A percentile compares a stretch with the other conserved stretches of the same genome.
Conservation (phyloP, 1,140 invertebrate species). For the Zophobas morio region DNA sequence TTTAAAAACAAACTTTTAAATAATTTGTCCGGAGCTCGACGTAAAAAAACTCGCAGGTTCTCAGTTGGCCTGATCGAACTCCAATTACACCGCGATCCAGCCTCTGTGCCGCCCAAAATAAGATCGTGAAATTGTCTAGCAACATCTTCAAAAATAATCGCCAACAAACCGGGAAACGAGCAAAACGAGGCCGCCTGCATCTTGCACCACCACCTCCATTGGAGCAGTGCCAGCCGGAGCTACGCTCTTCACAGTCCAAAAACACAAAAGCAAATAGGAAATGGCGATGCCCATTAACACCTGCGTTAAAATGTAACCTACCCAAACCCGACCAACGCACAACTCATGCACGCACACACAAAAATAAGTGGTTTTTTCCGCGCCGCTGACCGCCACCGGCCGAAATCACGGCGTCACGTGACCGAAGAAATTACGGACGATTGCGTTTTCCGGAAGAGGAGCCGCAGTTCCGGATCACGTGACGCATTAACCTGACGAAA, state of each 20-base stretch:
- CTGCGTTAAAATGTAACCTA: slow-evolving; percentile 2
- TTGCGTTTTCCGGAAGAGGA: slow-evolving; percentile 23
- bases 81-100: too few relatives aligned
- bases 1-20: neutral
- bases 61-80: neutral
- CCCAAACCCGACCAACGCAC: neutral
- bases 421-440: slow-evolving; percentile 21
- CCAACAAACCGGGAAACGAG: slow-evolving; percentile 23
- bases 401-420: neutral
- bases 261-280: neutral
- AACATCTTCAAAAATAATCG: slow-evolving; percentile 22
- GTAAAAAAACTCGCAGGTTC: neutral
- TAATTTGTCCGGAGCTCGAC: too few relatives aligned
- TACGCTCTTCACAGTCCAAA: neutral
- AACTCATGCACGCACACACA: neutral
- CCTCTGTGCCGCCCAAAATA: neutral
- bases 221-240: slow-evolving; percentile 14
- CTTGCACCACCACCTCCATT: neutral
- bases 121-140: neutral
- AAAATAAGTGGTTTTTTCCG: neutral
- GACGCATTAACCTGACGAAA: slow-evolving; percentile 22
- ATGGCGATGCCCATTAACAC: slow-evolving; percentile 14
- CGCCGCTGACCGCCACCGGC: neutral
- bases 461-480: slow-evolving; percentile 34
- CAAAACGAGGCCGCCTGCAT: slow-evolving; percentile 1